Evolutionary conservation across 2,888 invertebrate species (phyloP).

Genomic region (Agrotis clavis): DNA sequence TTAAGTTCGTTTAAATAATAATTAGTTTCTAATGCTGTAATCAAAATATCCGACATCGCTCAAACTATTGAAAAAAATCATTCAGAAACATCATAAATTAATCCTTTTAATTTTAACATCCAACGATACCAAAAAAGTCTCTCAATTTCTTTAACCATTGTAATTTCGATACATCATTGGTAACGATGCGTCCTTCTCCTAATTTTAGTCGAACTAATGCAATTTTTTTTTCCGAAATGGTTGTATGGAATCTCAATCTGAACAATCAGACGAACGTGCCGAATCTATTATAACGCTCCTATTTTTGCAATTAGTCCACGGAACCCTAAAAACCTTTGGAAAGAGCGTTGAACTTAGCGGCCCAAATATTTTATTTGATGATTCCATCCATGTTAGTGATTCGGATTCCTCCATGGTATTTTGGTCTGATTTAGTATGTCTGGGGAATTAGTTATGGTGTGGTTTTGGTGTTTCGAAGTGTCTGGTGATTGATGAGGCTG

Average conservation of each 20-base stretch:
- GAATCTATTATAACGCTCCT: too few species aligned
- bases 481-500: slow-evolving; percentile 12
- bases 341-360: slow-evolving; percentile 47
- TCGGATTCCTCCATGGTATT: slow-evolving; percentile 38
- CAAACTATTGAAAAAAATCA: background rate
- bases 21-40: too few species aligned
- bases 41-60: too few species aligned
- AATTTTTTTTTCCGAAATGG: too few species aligned
- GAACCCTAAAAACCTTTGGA: slow-evolving; percentile 3
- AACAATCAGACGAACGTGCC: too few species aligned
- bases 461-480: slow-evolving; percentile 6
- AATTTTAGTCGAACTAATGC: too few species aligned
- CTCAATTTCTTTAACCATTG: too few species aligned
- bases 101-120: background rate
- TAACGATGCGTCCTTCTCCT: too few species aligned
- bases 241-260: too few species aligned
- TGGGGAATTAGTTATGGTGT: slow-evolving; percentile 24
- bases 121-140: background rate
- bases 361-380: slow-evolving; percentile 43
- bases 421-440: slow-evolving; percentile 33
- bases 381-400: slow-evolving; percentile 38
- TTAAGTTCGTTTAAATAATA: too few species aligned
- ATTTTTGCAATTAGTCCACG: too few species aligned
- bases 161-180: too few species aligned
- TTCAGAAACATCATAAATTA: background rate